phyloP scores from a whole-genome alignment of 1,140 invertebrate species.

The Trichonephila clavata region DNA sequence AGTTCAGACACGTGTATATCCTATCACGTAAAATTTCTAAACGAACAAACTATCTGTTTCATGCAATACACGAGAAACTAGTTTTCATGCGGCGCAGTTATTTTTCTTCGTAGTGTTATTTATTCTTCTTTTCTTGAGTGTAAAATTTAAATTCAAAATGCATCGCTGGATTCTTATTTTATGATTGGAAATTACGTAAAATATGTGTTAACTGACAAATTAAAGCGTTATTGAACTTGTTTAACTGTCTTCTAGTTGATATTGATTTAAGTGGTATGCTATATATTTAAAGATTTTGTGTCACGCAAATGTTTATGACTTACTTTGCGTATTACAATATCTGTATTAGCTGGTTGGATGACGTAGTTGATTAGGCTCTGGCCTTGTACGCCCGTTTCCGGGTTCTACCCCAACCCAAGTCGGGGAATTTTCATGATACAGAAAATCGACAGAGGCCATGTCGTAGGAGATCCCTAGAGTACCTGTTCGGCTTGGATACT shows the following conservation, averaged over 20 bases:
- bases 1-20: background rate
- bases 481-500: too few relatives aligned
- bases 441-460: too few relatives aligned
- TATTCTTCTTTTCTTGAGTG: background rate
- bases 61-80: background rate
- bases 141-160: conserved; percentile 9
- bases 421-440: too few relatives aligned
- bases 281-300: too few relatives aligned
- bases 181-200: background rate
- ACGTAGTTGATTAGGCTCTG: too few relatives aligned
- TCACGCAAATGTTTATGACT: background rate
- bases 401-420: too few relatives aligned
- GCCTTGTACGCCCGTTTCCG: too few relatives aligned
- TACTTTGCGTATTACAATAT: background rate
- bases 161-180: background rate
- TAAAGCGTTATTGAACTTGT: background rate
- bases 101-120: background rate
- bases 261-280: background rate
- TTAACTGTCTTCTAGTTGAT: background rate
- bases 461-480: too few relatives aligned
- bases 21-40: background rate
- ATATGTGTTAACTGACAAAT: conserved; percentile 21
- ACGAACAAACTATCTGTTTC: background rate
- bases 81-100: background rate
- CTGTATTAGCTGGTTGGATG: background rate